Base-by-base conservation (phyloP, 2,888 invertebrate genomes). In the Teinopalpus imperialis region DNA sequence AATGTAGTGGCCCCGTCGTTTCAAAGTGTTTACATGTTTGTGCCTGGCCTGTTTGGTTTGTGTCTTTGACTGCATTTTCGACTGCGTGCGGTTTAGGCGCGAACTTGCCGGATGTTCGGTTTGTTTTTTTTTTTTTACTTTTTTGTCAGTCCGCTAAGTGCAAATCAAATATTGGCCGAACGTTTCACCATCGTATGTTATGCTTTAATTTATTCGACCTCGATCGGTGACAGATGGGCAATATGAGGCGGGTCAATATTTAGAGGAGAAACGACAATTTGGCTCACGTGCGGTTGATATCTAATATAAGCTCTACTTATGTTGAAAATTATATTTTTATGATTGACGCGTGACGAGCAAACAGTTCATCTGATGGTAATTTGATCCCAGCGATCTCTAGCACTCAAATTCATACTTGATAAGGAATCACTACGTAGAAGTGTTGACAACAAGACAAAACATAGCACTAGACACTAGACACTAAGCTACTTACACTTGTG, bases 11-110 rank as follows among this genome's bases (percentile, higher is more conserved):
- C 41, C 52, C 66, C 56, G 62, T 60, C 61, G 60, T 63, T 62
- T 54, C 61, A 63, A 64, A 69, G 70, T 78, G 78, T 81, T 78
- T 76, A 74, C 76, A 69, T 72, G 69, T 77, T 79, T 70, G 71
- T 67, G 64, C 69, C 57, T 61, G 61, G 66, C 48, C 57, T 81
- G 72, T 82, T 82, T 78, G 74, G 68, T 67, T 77, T 75, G 61
- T 69, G 57, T 74, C 77, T 81, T 77, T 78, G 71, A 62, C 75
- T 75, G 70, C 68, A 59, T 76, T 77, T 74, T 70, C 60, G 72
- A 61, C 64, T 71, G 67, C 66, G 66, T 72, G 76, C 63, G 73
- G 75, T 74, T 78, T 74, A 65, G 69, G 69, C 67, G 71, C 72
- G 74, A 71, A 69, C 59, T 61, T 58, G 56, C 69, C 75, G 77